Evolutionary conservation across 37 sponge, comb jelly and placozoan species (phyloP).

Genomic region (Eunapius fragilis): DNA sequence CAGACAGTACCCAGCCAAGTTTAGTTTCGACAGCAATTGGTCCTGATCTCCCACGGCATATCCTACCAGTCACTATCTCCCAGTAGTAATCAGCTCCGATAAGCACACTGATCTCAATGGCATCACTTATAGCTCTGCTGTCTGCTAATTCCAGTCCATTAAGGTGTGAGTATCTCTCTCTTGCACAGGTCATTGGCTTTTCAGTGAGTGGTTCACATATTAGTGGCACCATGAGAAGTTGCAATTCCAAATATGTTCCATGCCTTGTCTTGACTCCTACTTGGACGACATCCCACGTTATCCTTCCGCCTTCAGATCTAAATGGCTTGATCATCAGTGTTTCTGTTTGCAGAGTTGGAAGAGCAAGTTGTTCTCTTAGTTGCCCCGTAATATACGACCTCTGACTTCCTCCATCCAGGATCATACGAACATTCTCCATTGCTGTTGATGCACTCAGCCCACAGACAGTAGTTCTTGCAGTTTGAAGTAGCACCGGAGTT

Average conservation of each 20-base stretch:
- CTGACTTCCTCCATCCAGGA: constrained; percentile 45
- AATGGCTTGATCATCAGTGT: constrained; percentile 34
- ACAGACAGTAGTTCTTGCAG: neutral
- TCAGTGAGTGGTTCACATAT: constrained; percentile 33
- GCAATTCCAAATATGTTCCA: neutral
- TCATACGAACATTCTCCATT: neutral
- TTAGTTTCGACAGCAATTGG: constrained; percentile 31
- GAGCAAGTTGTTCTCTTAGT: constrained; percentile 6
- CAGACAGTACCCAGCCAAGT: constrained; percentile 42
- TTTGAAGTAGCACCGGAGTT: neutral
- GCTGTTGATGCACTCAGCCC: neutral
- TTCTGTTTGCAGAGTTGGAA: constrained; percentile 10
- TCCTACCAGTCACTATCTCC: constrained; percentile 36
- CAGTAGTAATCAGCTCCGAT: constrained; percentile 52
- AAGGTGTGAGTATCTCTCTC: constrained; percentile 14
- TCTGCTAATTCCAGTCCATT: constrained; percentile 41
- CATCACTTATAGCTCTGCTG: neutral
- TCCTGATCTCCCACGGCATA: constrained; percentile 21
- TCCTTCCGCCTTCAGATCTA: neutral
- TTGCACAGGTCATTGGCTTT: constrained; percentile 15
- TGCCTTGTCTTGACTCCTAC: neutral
- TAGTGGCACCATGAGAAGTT: constrained; percentile 27
- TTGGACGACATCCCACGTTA: constrained; percentile 23
- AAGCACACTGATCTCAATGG: constrained; percentile 13
- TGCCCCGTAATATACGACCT: constrained; percentile 24